These are phyloP conservation scores for Balaeniceps rex DNA, from an alignment of 2,113 vertebrate genomes.

Conservation along the genomic window DNA sequence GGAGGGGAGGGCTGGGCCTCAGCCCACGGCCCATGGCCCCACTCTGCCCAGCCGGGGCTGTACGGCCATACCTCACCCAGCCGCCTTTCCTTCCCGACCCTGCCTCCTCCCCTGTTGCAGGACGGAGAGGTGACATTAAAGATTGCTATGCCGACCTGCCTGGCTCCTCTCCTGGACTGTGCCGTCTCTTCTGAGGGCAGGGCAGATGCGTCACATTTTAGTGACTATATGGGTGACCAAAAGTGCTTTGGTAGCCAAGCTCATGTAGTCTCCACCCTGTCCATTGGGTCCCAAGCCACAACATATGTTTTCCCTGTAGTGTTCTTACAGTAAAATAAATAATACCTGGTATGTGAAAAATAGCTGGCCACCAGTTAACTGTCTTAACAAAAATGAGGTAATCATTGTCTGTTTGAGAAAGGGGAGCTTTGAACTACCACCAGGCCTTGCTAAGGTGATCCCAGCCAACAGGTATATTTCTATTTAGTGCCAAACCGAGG, in stretches of 20 bases:
- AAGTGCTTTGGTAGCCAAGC: not conserved
- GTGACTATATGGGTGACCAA: not conserved
- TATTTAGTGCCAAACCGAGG: not conserved
- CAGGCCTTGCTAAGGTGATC: not conserved
- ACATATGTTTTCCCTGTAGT: not conserved
- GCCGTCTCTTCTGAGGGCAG: not conserved
- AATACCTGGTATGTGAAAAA: not conserved
- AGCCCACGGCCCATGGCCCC: accelerated
- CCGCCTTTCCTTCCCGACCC: not conserved
- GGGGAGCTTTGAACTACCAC: not conserved
- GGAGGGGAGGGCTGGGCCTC: accelerated
- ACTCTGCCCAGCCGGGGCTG: not conserved
- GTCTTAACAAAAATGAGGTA: not conserved
- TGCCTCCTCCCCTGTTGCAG: not conserved
- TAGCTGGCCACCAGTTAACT: not conserved
- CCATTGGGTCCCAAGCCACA: not conserved
- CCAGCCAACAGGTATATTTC: not conserved
- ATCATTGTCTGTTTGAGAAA: not conserved
- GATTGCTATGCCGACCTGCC: not conserved
- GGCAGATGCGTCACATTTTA: too few species aligned
- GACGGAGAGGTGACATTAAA: not conserved
- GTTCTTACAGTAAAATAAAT: not conserved
- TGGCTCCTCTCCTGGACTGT: not conserved
- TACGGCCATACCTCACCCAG: too few species aligned
- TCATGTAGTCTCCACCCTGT: not conserved